A percentile compares a stretch with the other conserved stretches of the same genome.
Conservation (phyloP, 2,113 vertebrate genomes). For the Dipodomys ordii region DNA sequence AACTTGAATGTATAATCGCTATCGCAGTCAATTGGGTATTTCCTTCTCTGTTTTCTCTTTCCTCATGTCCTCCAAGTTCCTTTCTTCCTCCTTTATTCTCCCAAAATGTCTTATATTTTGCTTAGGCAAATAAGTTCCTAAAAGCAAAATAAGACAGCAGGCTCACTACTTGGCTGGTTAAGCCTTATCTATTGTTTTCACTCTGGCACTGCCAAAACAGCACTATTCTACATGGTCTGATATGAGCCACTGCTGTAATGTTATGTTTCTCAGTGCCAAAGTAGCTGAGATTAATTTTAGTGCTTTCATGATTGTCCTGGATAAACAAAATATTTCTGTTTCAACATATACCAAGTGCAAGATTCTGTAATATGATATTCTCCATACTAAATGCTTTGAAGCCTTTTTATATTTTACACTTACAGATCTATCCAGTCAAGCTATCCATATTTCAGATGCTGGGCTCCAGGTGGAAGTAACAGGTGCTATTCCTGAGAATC, state of each 20-base stretch:
- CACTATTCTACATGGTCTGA: background rate
- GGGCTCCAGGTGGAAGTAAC: background rate
- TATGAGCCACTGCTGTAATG: background rate
- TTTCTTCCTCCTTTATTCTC: background rate
- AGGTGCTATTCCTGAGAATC: background rate
- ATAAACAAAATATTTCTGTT: background rate
- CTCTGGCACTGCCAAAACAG: background rate
- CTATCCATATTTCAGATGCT: background rate
- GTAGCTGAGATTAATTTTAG: background rate
- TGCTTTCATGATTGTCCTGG: background rate
- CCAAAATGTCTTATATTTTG: background rate
- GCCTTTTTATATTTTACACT: background rate
- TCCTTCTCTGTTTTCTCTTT: background rate
- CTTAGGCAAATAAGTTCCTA: background rate
- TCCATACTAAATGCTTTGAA: background rate
- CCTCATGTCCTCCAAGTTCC: background rate
- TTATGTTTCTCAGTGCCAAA: constrained; percentile 3
- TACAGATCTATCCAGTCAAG: background rate
- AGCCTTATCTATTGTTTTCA: background rate
- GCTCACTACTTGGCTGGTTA: background rate
- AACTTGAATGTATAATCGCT: background rate
- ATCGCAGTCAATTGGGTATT: background rate
- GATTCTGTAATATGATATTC: background rate
- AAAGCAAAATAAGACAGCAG: constrained; percentile 4
- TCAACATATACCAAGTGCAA: background rate